Conservation (phyloP, 1,140 invertebrate genomes). For the Lepidostoma basale region DNA sequence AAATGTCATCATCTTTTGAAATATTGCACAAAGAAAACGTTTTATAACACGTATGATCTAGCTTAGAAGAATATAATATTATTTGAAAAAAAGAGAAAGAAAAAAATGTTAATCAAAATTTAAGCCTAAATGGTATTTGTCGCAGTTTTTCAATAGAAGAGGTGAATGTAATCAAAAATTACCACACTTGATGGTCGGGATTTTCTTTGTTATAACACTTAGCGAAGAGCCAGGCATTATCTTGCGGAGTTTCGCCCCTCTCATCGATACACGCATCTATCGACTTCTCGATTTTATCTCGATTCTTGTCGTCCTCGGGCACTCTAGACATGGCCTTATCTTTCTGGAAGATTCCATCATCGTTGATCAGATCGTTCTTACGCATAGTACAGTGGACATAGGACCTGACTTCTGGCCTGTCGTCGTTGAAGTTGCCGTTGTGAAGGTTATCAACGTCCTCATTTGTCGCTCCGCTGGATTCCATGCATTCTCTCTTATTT, state of each 20-base stretch:
- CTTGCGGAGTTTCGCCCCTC: conserved; percentile 47
- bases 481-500: conserved; percentile 25
- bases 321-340: conserved; percentile 47
- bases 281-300: conserved; percentile 26
- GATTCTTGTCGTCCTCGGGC: conserved; percentile 31
- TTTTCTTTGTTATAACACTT: conserved; percentile 48
- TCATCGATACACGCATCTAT: conserved; percentile 47
- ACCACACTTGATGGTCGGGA: conserved; percentile 26
- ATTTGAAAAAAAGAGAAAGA: too few species aligned
- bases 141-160: too few species aligned
- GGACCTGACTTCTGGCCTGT: conserved; percentile 42
- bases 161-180: too few species aligned
- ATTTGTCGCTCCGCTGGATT: conserved; percentile 40
- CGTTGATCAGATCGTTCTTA: conserved; percentile 47
- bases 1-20: too few species aligned
- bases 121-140: too few species aligned
- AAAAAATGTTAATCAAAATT: too few species aligned
- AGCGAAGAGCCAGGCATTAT: conserved; percentile 47
- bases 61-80: too few species aligned
- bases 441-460: conserved; percentile 39
- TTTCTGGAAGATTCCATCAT: conserved; percentile 45
- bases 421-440: conserved; percentile 46
- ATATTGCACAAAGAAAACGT: too few species aligned
- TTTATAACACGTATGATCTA: too few species aligned
- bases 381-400: conserved; percentile 47